Percentiles rank a stretch among this genome's conserved stretches.
These are phyloP conservation scores for Gallinago solitaria DNA, from an alignment of 2,797 vertebrate genomes.

Conservation along the genomic window DNA sequence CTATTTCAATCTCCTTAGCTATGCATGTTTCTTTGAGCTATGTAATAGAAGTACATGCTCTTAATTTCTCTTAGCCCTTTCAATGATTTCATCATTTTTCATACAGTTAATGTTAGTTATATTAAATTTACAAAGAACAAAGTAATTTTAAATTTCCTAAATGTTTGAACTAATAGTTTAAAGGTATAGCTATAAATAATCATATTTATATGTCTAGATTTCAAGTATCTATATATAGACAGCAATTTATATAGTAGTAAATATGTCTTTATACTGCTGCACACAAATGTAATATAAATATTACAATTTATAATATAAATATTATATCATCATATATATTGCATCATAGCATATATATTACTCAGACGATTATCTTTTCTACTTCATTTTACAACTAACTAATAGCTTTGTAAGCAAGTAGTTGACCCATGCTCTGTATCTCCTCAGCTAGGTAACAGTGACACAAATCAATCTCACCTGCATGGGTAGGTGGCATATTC, in stretches of 20 bases:
- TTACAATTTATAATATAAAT: too few species aligned
- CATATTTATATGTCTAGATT: background rate
- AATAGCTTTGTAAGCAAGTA: background rate
- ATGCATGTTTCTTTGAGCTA: background rate
- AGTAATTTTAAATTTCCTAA: background rate
- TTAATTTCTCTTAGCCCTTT: background rate
- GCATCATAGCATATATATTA: background rate
- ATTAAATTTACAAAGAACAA: background rate
- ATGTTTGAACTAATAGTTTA: background rate
- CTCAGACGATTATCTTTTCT: background rate
- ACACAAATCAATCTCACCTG: background rate
- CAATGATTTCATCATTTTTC: background rate
- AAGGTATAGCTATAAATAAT: background rate
- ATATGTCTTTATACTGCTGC: background rate
- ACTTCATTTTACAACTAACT: background rate
- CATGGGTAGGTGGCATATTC: background rate
- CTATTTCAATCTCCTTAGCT: background rate
- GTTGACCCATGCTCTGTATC: background rate
- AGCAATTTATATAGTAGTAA: background rate
- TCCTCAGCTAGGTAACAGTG: background rate
- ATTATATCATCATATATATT: too few species aligned
- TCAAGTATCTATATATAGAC: background rate
- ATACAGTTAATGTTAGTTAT: background rate
- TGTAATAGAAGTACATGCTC: background rate
- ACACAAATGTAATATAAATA: background rate